Percentiles rank a stretch among this genome's conserved stretches.
Evolutionary conservation across 2,888 invertebrate species (phyloP).

Genomic region (Agriopis leucophaearia): DNA sequence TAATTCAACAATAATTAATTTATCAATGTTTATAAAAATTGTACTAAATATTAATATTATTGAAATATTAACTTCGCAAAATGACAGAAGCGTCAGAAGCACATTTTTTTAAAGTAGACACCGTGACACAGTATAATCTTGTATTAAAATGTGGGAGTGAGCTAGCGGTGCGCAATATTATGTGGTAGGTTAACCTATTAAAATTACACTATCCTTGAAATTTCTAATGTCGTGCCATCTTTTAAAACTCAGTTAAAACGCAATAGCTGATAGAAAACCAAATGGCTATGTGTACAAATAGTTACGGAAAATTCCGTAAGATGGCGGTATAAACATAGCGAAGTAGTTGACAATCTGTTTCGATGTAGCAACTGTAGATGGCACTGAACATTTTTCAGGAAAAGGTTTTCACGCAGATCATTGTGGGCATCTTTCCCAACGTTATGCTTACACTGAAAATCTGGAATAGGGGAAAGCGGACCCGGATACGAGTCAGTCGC

Average conservation of each 20-base stretch:
- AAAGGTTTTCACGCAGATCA: slow-evolving; percentile 43
- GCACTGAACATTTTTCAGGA: slow-evolving; percentile 26
- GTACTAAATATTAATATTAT: too few relatives aligned
- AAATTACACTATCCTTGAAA: neutral
- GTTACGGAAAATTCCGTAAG: slow-evolving; percentile 19
- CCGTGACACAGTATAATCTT: too few relatives aligned
- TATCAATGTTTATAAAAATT: too few relatives aligned
- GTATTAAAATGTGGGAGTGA: too few relatives aligned
- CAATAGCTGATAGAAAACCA: neutral
- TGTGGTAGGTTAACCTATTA: too few relatives aligned
- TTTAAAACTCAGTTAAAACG: neutral
- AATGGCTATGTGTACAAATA: neutral
- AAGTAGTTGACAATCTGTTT: slow-evolving; percentile 2
- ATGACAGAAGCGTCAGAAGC: too few relatives aligned
- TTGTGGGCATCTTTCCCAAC: slow-evolving; percentile 47
- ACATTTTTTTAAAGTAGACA: too few relatives aligned
- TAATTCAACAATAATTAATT: too few relatives aligned
- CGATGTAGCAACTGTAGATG: slow-evolving; percentile 42
- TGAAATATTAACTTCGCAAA: too few relatives aligned
- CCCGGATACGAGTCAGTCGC: slow-evolving; percentile 79
- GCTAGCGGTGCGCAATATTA: too few relatives aligned
- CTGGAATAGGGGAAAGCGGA: slow-evolving; percentile 73
- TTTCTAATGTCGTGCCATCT: neutral
- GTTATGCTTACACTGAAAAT: slow-evolving; percentile 60
- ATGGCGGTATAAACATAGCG: slow-evolving; percentile 4